phyloP scores from a whole-genome alignment of 2,113 vertebrate species.

The Burhinus oedicnemus region DNA sequence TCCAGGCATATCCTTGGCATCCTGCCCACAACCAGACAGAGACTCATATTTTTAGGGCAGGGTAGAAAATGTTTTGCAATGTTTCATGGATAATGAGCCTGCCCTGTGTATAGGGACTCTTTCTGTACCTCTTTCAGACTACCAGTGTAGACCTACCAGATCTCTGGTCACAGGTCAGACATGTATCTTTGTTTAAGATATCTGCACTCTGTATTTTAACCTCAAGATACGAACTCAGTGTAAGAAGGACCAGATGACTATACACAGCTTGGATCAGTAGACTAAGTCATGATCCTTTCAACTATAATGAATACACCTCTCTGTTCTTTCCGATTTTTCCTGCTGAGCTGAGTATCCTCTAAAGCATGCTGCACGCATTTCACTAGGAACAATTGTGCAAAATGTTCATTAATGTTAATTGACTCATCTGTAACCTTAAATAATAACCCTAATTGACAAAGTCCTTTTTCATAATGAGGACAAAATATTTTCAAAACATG shows the following conservation, averaged over 20 bases:
- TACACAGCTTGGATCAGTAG: neutral
- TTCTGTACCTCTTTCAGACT: neutral
- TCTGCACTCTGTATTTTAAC: neutral
- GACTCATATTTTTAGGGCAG: neutral
- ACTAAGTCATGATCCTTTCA: neutral
- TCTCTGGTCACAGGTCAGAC: neutral
- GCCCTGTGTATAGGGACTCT: neutral
- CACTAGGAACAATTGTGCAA: neutral
- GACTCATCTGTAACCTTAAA: neutral
- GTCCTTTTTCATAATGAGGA: neutral
- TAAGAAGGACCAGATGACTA: neutral
- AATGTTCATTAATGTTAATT: neutral
- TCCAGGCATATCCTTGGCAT: neutral
- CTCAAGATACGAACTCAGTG: neutral
- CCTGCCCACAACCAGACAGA: neutral
- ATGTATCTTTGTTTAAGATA: neutral
- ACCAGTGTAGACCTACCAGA: neutral
- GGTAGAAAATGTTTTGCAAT: neutral
- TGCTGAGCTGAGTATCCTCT: neutral
- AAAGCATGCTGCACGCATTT: neutral
- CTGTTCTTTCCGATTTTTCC: neutral
- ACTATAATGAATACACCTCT: neutral
- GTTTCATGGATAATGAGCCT: neutral
- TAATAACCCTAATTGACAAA: neutral
- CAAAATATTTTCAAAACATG: neutral